Conservation (phyloP, 2,888 invertebrate species). For the Lysandra coridon region DNA sequence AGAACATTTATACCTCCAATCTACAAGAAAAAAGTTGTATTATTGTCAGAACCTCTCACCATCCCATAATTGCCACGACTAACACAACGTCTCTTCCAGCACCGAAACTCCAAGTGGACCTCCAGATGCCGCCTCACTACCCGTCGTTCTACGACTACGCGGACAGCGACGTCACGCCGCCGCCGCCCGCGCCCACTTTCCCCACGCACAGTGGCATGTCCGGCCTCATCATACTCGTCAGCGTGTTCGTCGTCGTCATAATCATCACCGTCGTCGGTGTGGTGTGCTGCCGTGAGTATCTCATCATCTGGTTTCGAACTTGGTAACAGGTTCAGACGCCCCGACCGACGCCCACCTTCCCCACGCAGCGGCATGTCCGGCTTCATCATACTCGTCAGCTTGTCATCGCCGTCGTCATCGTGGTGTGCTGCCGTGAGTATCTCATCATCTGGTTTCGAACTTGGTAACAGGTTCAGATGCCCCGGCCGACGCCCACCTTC, state of each 20-base stretch:
- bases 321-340: neutral
- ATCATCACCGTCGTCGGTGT: slow-evolving; percentile 46
- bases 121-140: slow-evolving; percentile 65
- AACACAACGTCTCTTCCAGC: slow-evolving; percentile 48
- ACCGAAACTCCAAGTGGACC: slow-evolving; percentile 55
- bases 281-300: slow-evolving; percentile 47
- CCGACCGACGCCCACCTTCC: slow-evolving; percentile 50
- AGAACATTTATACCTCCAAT: too few relatives aligned
- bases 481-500: slow-evolving; percentile 49
- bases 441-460: neutral
- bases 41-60: neutral
- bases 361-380: slow-evolving; percentile 51
- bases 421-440: slow-evolving; percentile 48
- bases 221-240: slow-evolving; percentile 50
- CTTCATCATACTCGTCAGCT: slow-evolving; percentile 50
- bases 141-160: slow-evolving; percentile 66
- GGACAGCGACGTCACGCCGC: slow-evolving; percentile 50
- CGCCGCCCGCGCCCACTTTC: slow-evolving; percentile 50
- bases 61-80: neutral
- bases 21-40: neutral
- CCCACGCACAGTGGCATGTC: slow-evolving; percentile 50
- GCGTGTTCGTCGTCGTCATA: slow-evolving; percentile 48
- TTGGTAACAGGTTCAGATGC: too few relatives aligned
- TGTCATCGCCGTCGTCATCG: slow-evolving; percentile 45
- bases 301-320: neutral